phyloP scores from a whole-genome alignment of 1,140 invertebrate genomes.

The Galleria mellonella region DNA sequence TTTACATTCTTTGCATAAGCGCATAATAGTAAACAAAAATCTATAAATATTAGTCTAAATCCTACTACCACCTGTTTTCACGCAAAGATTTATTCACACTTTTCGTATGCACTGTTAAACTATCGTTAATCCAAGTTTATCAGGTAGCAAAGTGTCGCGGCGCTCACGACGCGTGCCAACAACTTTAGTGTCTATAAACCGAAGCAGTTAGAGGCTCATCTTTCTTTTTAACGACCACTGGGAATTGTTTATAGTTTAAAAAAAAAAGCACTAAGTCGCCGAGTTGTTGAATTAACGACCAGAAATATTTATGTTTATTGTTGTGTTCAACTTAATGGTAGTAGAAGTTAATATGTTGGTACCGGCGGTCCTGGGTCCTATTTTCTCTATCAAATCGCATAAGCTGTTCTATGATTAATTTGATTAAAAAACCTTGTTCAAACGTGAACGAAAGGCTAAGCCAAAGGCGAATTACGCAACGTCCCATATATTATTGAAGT shows the following conservation, averaged over 20 bases:
- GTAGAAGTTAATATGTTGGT: constrained; percentile 11
- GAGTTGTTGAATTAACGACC: constrained; percentile 39
- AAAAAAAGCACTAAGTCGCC: constrained; percentile 43
- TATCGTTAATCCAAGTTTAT: not conserved
- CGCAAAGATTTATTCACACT: too few species aligned
- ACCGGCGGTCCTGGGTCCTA: constrained; percentile 5
- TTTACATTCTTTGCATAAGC: too few species aligned
- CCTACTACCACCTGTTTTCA: too few species aligned
- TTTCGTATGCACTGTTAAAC: not conserved
- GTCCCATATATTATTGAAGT: constrained; percentile 60
- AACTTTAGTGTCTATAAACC: constrained; percentile 64
- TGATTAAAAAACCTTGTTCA: constrained; percentile 12
- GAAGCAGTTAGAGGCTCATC: constrained; percentile 60
- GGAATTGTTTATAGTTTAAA: constrained; percentile 66
- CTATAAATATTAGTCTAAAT: too few species aligned
- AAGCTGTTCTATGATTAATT: constrained; percentile 9
- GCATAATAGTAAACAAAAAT: too few species aligned
- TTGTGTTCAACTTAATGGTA: constrained; percentile 15
- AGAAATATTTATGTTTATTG: constrained; percentile 52
- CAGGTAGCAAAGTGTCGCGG: constrained; percentile 37
- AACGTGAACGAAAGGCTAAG: constrained; percentile 26
- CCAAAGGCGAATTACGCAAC: constrained; percentile 47
- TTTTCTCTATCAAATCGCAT: not conserved
- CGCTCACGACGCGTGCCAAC: constrained; percentile 44
- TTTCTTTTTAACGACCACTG: constrained; percentile 62